These are phyloP conservation scores for Ctenoplectra terminalis DNA, from an alignment of 1,140 invertebrate species.

Conservation along the genomic window DNA sequence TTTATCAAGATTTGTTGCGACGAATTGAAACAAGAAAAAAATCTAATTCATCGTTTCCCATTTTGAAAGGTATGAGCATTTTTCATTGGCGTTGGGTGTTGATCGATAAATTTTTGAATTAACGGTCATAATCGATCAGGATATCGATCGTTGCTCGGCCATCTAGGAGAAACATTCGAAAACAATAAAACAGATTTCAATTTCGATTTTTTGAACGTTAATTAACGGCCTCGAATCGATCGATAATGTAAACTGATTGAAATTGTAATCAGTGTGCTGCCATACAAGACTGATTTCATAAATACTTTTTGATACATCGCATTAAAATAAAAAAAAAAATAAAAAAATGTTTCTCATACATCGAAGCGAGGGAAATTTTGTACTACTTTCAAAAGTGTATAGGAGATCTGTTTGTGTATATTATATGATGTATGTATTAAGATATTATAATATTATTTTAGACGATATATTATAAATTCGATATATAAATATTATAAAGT, in stretches of 20 bases:
- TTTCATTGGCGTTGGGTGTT: neutral
- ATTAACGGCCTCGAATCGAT: neutral
- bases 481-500: neutral
- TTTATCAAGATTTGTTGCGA: neutral
- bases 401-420: neutral
- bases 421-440: neutral
- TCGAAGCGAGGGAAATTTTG: neutral
- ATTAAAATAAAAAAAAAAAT: conserved; percentile 1
- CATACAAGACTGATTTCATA: conserved; percentile 43
- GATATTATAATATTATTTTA: conserved; percentile 4
- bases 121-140: neutral
- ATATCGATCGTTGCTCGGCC: too few species aligned
- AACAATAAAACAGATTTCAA: neutral
- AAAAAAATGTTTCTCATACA: neutral
- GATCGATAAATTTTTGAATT: neutral
- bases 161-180: neutral
- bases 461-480: neutral
- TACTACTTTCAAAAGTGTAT: neutral
- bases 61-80: neutral
- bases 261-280: neutral
- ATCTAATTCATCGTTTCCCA: neutral
- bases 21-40: neutral
- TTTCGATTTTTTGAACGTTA: neutral
- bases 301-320: conserved; percentile 1
- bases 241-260: neutral